A percentile compares a stretch with the other conserved stretches of the same genome.
phyloP scores from a whole-genome alignment of 2,888 invertebrate species.

The Hydrotaea diabolus region DNA sequence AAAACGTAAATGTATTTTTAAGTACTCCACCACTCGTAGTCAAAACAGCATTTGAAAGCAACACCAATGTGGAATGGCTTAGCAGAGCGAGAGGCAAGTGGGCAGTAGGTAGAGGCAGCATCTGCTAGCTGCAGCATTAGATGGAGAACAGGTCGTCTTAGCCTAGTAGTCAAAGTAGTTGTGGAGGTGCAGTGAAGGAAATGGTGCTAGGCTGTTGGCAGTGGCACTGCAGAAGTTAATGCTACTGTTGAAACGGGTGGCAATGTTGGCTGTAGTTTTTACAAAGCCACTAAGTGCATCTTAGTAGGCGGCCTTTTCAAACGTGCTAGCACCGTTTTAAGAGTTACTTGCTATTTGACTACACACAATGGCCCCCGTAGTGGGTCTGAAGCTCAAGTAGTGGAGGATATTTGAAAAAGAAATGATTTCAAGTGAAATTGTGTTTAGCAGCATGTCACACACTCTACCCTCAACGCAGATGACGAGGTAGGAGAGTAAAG shows the following conservation, averaged over 20 bases:
- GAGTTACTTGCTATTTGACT: neutral
- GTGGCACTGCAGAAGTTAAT: no score
- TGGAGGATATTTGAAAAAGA: no score
- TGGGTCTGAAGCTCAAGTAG: no score
- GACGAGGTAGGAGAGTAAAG: no score
- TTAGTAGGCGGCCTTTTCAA: constrained; percentile 2
- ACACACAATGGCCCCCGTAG: no score
- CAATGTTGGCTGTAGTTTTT: neutral
- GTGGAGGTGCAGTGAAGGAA: no score
- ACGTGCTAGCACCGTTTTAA: neutral
- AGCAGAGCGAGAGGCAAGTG: neutral
- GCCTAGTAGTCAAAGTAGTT: neutral
- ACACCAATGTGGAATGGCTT: neutral
- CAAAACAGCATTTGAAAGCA: neutral
- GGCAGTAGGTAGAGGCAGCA: neutral
- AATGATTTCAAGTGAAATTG: no score
- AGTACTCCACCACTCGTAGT: constrained; percentile 42
- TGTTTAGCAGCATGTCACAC: no score
- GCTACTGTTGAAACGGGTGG: neutral
- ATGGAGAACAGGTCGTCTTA: neutral
- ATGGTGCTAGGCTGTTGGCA: no score
- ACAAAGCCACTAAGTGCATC: neutral
- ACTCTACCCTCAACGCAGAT: no score
- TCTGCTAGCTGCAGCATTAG: neutral
- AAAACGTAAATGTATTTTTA: constrained; percentile 61